A percentile compares a stretch with the other conserved stretches of the same genome.
These are phyloP conservation scores for Xestia xanthographa DNA, from an alignment of 2,888 invertebrate species.

Conservation along the genomic window DNA sequence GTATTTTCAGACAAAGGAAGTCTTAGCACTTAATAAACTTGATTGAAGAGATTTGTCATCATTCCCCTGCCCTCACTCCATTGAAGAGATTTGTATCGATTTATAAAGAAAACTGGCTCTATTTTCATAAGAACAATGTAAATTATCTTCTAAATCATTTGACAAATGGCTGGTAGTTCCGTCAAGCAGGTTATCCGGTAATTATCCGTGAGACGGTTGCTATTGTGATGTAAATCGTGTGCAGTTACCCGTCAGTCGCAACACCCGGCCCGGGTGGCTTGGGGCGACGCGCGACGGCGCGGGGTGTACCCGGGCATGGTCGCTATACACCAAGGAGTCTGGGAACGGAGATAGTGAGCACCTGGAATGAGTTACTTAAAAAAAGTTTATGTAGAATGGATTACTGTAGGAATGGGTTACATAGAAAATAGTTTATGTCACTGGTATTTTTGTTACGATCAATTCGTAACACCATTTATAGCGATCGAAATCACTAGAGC, in stretches of 20 bases:
- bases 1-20: neutral
- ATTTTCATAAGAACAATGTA: neutral
- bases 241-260: conserved; percentile 26
- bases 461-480: neutral
- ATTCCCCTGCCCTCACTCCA: neutral
- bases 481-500: neutral
- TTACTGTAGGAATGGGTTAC: neutral
- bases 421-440: neutral
- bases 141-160: conserved; percentile 4
- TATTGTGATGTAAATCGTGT: conserved; percentile 51
- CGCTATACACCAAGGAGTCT: neutral
- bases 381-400: too few relatives aligned
- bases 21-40: neutral
- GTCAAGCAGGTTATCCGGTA: conserved; percentile 32
- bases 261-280: neutral
- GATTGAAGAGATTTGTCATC: neutral
- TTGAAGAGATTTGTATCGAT: neutral
- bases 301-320: neutral
- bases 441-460: neutral
- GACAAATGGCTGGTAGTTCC: conserved; percentile 23
- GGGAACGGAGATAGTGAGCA: neutral
- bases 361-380: neutral
- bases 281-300: neutral
- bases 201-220: conserved; percentile 36
- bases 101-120: neutral